A percentile compares a stretch with the other conserved stretches of the same genome.
Conservation (phyloP, 2,797 vertebrate species). For the Anguilla pacifica region DNA sequence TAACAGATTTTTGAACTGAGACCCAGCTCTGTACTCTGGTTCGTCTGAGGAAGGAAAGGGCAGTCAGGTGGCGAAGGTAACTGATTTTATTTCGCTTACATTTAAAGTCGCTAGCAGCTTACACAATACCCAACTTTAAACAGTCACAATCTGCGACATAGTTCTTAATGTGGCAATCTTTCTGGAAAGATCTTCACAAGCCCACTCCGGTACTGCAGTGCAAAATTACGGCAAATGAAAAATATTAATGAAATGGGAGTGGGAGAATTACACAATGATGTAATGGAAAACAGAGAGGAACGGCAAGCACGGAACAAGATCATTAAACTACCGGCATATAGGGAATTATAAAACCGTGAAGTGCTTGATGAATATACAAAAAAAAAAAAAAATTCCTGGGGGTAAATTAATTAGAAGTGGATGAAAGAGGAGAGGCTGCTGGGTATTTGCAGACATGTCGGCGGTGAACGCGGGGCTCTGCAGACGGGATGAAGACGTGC, state of each 20-base stretch:
- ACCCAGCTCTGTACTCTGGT: neutral
- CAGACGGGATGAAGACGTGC: slow-evolving; percentile 24
- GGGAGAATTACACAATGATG: neutral
- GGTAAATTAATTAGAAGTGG: neutral
- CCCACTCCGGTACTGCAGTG: neutral
- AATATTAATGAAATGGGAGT: neutral
- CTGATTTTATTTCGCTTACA: neutral
- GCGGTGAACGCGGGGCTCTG: neutral
- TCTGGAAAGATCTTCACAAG: neutral
- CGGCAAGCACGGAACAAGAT: neutral
- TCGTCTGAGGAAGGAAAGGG: no score
- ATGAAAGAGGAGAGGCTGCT: neutral
- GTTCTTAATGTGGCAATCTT: neutral
- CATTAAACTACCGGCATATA: neutral
- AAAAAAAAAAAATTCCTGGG: neutral
- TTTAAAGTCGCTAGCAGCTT: neutral
- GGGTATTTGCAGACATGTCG: neutral
- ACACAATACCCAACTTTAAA: neutral
- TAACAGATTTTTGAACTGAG: neutral
- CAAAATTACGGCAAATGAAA: neutral
- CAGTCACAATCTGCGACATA: neutral
- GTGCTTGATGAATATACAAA: neutral
- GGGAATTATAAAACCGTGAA: neutral
- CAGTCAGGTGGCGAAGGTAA: neutral
- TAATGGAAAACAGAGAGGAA: neutral